Evolutionary conservation across 1,140 invertebrate species (phyloP).

Genomic region (Sarcophaga bullata): DNA sequence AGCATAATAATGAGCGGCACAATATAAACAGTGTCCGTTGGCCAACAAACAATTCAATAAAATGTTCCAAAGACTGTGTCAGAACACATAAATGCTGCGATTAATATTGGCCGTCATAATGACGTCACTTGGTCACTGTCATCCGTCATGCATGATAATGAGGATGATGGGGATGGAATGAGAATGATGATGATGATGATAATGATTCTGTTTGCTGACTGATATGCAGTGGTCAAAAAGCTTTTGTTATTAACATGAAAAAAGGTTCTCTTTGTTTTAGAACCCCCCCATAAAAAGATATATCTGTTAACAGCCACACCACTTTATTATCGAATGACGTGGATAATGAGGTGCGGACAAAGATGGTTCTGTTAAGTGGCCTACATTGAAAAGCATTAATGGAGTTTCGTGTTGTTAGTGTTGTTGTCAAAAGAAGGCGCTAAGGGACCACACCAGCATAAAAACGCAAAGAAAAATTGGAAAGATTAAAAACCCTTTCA

Average conservation of each 20-base stretch:
- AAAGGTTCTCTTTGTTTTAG: not conserved
- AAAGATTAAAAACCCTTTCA: not conserved
- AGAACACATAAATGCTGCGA: no score
- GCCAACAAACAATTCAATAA: no score
- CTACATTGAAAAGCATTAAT: conserved; percentile 15
- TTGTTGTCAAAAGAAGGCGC: not conserved
- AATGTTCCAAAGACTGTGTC: no score
- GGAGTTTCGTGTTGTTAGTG: not conserved
- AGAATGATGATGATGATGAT: not conserved
- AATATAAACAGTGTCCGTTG: no score
- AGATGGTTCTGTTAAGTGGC: not conserved
- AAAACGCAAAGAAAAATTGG: not conserved
- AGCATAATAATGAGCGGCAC: no score
- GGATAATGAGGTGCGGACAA: not conserved
- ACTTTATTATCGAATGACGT: not conserved
- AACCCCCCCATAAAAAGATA: not conserved
- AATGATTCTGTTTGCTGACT: not conserved
- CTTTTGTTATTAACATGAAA: not conserved
- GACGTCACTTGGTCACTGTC: no score
- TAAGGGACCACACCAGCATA: not conserved
- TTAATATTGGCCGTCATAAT: no score
- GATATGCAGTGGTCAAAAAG: not conserved
- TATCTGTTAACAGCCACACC: not conserved
- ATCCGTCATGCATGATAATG: not conserved
- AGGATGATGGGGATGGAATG: no score